Conservation (phyloP, 35 echinoderm and acorn worm genomes). For the Patiria miniata region DNA sequence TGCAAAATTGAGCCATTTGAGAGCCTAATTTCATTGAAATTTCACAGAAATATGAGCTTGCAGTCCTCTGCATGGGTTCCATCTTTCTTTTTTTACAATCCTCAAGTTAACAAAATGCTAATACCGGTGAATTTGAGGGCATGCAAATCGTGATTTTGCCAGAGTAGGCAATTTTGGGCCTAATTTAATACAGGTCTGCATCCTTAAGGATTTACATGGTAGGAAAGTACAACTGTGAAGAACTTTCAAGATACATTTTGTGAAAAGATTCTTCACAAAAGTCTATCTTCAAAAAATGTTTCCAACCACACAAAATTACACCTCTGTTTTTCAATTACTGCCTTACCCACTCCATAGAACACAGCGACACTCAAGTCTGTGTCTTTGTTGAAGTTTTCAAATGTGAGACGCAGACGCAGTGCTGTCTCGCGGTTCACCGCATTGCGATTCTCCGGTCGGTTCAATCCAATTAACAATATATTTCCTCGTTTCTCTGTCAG, state of each 20-base stretch:
- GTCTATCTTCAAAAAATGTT: too few relatives aligned
- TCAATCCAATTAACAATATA: conserved; percentile 85
- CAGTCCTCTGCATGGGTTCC: too few relatives aligned
- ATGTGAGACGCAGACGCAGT: conserved; percentile 61
- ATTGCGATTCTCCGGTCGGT: conserved; percentile 80
- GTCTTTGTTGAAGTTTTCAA: conserved; percentile 81
- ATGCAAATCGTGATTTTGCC: too few relatives aligned
- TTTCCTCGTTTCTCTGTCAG: conserved; percentile 71
- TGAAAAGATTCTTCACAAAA: too few relatives aligned
- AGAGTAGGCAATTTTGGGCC: not conserved
- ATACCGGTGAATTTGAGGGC: too few relatives aligned
- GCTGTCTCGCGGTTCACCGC: conserved; percentile 87
- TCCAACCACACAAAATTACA: not conserved
- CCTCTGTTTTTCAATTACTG: not conserved
- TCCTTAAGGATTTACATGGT: too few relatives aligned
- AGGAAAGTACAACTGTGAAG: too few relatives aligned
- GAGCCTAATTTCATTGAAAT: too few relatives aligned
- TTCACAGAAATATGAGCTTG: too few relatives aligned
- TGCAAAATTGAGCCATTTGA: too few relatives aligned
- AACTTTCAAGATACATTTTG: too few relatives aligned
- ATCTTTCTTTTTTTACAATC: not conserved
- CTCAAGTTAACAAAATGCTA: not conserved
- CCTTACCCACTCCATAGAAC: conserved; percentile 91
- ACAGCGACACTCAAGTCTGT: conserved; percentile 67
- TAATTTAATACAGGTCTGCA: not conserved